Percentiles rank a stretch among this genome's conserved stretches.
These are phyloP conservation scores for Pseudopleuronectes americanus DNA, from an alignment of 2,797 vertebrate species.

Conservation along the genomic window DNA sequence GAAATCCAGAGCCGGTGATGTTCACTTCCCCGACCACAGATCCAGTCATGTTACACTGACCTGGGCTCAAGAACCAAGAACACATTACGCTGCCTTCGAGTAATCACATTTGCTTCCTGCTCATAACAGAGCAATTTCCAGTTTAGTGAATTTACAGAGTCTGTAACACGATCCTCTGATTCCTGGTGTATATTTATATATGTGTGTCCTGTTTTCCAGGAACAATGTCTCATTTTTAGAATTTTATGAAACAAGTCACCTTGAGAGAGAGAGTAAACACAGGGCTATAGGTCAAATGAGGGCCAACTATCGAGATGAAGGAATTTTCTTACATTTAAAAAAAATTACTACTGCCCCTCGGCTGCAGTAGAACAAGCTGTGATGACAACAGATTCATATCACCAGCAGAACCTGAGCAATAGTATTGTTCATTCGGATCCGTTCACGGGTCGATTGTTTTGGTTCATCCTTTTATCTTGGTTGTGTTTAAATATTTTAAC, in stretches of 20 bases:
- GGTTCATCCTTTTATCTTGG: too few species aligned
- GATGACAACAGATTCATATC: background rate
- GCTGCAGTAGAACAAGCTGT: background rate
- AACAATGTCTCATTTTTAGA: constrained; percentile 49
- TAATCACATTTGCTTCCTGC: constrained; percentile 75
- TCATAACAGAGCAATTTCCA: constrained; percentile 69
- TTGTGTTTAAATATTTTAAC: too few species aligned
- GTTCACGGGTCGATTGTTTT: too few species aligned
- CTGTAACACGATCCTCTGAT: constrained; percentile 64
- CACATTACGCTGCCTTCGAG: constrained; percentile 43
- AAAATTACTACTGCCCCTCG: background rate
- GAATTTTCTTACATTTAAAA: background rate
- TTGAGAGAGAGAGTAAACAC: constrained; percentile 8
- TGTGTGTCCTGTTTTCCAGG: constrained; percentile 50
- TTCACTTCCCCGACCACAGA: constrained; percentile 52
- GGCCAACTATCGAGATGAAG: background rate
- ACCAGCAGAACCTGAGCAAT: too few species aligned
- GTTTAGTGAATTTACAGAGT: constrained; percentile 58
- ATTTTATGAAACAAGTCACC: constrained; percentile 12
- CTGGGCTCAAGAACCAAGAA: constrained; percentile 41
- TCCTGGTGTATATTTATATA: constrained; percentile 20
- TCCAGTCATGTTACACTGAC: constrained; percentile 54
- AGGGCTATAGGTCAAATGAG: background rate
- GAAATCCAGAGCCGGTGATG: constrained; percentile 69
- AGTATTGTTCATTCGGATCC: too few species aligned